phyloP scores from a whole-genome alignment of 2,113 vertebrate genomes.

The Hiodon tergisus region DNA sequence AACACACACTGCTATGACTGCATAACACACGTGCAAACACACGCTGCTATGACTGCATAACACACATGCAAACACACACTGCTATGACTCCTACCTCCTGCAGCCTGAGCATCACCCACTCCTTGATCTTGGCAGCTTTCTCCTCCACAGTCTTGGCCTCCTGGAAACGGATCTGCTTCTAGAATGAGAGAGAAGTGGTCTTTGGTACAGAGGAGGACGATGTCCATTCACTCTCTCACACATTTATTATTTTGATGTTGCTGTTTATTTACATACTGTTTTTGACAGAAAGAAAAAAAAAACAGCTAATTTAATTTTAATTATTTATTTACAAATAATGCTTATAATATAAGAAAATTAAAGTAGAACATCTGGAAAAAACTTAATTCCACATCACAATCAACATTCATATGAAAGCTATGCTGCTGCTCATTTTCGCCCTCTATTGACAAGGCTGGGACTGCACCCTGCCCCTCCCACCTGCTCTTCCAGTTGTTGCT shows the following conservation, averaged over 20 bases:
- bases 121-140: conserved; percentile 97
- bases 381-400: too few species aligned
- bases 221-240: neutral
- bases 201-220: neutral
- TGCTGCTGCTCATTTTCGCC: neutral
- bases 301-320: too few species aligned
- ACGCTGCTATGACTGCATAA: neutral
- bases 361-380: too few species aligned
- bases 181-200: conserved; percentile 21
- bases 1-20: neutral
- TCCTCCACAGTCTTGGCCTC: conserved; percentile 95
- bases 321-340: too few species aligned
- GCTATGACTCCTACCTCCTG: conserved; percentile 72
- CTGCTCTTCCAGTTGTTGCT: conserved; percentile 91
- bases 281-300: too few species aligned
- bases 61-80: neutral
- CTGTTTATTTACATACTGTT: too few species aligned
- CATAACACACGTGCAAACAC: neutral
- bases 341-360: too few species aligned
- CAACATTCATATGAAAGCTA: neutral
- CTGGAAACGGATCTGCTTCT: conserved; percentile 87
- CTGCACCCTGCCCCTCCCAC: conserved; percentile 47
- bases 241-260: neutral
- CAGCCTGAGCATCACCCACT: conserved; percentile 93
- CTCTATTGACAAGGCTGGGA: neutral